Evolutionary conservation across 2,888 invertebrate species (phyloP).

Genomic region (Alcis repandata): DNA sequence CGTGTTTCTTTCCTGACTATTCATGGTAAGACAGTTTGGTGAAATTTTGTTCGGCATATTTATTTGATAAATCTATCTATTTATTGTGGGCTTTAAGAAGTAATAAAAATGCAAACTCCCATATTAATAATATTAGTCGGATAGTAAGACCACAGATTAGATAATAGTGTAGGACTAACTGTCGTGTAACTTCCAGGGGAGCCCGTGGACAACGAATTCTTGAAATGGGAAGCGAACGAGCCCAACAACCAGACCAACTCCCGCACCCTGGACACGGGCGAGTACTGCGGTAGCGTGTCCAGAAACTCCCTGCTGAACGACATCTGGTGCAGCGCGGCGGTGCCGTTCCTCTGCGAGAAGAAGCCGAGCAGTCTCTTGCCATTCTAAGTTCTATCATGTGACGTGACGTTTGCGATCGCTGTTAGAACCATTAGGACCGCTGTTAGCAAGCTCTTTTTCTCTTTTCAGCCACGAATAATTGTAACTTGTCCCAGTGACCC

Average conservation of each 20-base stretch:
- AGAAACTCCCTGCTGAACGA: conserved; percentile 17
- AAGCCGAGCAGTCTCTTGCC: conserved; percentile 19
- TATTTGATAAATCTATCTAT: too few relatives aligned
- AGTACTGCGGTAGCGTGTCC: conserved; percentile 19
- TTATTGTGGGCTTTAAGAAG: too few relatives aligned
- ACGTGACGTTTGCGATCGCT: neutral
- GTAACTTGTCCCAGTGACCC: too few relatives aligned
- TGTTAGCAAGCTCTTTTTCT: too few relatives aligned
- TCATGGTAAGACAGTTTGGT: conserved; percentile 10
- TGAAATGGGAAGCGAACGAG: conserved; percentile 10
- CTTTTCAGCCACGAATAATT: too few relatives aligned
- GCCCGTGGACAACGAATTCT: neutral
- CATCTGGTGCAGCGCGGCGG: conserved; percentile 24
- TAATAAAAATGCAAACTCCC: too few relatives aligned
- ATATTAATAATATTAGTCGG: too few relatives aligned
- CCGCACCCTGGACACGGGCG: conserved; percentile 15
- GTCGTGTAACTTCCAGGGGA: conserved; percentile 13
- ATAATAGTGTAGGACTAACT: neutral
- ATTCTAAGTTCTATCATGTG: neutral
- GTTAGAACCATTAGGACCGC: too few relatives aligned
- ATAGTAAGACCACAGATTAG: too few relatives aligned
- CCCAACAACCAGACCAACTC: conserved; percentile 18
- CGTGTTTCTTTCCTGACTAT: conserved; percentile 12
- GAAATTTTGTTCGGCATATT: neutral
- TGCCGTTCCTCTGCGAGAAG: conserved; percentile 40